Evolutionary conservation across 2,113 vertebrate genomes (phyloP).

Genomic region (Gopherus flavomarginatus): DNA sequence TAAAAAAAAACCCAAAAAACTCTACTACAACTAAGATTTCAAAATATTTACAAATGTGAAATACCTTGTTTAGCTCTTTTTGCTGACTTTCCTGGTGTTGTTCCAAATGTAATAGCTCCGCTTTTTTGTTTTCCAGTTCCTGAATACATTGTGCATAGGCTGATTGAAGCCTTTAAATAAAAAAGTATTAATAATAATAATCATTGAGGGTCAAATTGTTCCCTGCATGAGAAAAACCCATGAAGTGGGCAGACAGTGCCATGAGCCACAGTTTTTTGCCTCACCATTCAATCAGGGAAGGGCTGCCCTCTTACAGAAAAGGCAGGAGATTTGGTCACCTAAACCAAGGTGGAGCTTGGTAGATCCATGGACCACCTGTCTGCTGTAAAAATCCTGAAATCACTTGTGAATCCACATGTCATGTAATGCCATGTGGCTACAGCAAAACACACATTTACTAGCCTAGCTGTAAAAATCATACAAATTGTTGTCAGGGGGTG

Average conservation of each 20-base stretch:
- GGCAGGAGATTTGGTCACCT: neutral
- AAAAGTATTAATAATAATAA: slow-evolving; percentile 24
- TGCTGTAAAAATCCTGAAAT: slow-evolving; percentile 12
- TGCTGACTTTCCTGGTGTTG: slow-evolving; percentile 51
- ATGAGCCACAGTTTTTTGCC: neutral
- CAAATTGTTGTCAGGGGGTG: neutral
- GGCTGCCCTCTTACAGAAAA: neutral
- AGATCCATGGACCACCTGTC: neutral
- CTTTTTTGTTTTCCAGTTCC: slow-evolving; percentile 68
- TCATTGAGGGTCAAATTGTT: neutral
- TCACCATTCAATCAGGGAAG: neutral
- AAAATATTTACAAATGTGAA: neutral
- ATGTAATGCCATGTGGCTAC: neutral
- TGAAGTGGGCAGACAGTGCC: neutral
- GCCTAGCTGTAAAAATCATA: neutral
- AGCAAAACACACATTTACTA: neutral
- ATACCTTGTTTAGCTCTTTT: slow-evolving; percentile 76
- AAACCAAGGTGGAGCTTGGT: neutral
- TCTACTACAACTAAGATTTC: neutral
- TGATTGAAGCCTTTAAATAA: slow-evolving; percentile 66
- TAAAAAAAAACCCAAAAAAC: neutral
- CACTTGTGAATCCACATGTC: neutral
- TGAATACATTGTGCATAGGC: slow-evolving; percentile 57
- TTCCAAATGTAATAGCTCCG: slow-evolving; percentile 44
- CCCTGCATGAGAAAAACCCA: neutral